Conservation (phyloP, 2,888 invertebrate species). For the Ceramica pisi region DNA sequence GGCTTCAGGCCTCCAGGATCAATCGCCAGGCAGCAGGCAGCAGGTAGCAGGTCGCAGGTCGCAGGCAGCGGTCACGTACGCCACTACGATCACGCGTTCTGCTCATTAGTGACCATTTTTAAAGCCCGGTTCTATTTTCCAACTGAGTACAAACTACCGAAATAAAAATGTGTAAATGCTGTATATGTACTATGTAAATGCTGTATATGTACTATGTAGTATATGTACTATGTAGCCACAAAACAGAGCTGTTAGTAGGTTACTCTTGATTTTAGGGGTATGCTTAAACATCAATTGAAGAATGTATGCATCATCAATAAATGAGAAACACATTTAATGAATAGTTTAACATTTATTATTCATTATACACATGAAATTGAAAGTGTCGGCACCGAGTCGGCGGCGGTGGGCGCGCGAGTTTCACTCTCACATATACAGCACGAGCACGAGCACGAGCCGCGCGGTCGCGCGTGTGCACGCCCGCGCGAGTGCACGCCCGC, state of each 20-base stretch:
- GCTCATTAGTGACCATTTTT: no score
- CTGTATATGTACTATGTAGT: no score
- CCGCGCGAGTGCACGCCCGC: background rate
- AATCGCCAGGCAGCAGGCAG: background rate
- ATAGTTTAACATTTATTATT: conserved; percentile 87
- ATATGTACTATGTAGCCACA: no score
- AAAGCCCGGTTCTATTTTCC: no score
- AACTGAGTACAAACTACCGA: no score
- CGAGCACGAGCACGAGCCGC: background rate
- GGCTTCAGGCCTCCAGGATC: background rate
- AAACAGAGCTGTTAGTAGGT: no score
- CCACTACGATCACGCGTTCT: no score
- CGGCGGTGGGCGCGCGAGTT: conserved; percentile 23
- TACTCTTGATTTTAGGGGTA: background rate
- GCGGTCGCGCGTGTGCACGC: no score
- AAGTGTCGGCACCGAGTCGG: conserved; percentile 65
- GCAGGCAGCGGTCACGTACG: no score
- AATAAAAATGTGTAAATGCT: no score
- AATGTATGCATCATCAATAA: background rate
- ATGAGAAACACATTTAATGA: conserved; percentile 64
- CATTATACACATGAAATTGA: conserved; percentile 83
- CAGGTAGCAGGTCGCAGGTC: background rate
- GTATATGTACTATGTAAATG: no score
- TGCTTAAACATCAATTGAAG: background rate
- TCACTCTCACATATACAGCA: background rate